phyloP scores from a whole-genome alignment of 2,888 invertebrate species.

The Heteropelma amictum region DNA sequence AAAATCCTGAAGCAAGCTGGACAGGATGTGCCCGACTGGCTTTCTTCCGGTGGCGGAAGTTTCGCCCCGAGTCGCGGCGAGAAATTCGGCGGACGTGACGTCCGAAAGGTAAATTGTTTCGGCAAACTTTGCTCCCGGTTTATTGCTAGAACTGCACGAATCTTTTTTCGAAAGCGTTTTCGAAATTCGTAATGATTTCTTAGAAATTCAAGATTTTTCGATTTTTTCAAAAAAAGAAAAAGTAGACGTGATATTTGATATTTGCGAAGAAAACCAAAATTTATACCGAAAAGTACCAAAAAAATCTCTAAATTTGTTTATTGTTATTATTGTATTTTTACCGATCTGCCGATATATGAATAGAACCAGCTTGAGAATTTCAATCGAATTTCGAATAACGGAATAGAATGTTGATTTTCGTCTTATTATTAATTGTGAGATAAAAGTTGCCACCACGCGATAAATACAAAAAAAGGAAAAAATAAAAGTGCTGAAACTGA shows the following conservation, averaged over 20 bases:
- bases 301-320: no score
- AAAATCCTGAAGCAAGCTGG: constrained; percentile 88
- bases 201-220: neutral
- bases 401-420: neutral
- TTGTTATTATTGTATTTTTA: neutral
- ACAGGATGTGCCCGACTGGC: constrained; percentile 86
- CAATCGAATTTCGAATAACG: neutral
- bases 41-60: constrained; percentile 78
- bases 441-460: no score
- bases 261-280: no score
- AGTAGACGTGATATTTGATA: no score
- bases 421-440: neutral
- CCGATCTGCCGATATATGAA: neutral
- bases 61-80: constrained; percentile 69
- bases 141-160: neutral
- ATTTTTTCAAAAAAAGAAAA: no score
- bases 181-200: neutral
- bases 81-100: constrained; percentile 86
- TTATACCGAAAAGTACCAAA: no score
- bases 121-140: neutral
- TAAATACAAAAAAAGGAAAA: no score
- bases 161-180: neutral
- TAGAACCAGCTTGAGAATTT: neutral
- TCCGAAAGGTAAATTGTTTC: constrained; percentile 83
- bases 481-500: no score